Conservation (phyloP, 2,113 vertebrate genomes). For the Tachysurus vachellii region DNA sequence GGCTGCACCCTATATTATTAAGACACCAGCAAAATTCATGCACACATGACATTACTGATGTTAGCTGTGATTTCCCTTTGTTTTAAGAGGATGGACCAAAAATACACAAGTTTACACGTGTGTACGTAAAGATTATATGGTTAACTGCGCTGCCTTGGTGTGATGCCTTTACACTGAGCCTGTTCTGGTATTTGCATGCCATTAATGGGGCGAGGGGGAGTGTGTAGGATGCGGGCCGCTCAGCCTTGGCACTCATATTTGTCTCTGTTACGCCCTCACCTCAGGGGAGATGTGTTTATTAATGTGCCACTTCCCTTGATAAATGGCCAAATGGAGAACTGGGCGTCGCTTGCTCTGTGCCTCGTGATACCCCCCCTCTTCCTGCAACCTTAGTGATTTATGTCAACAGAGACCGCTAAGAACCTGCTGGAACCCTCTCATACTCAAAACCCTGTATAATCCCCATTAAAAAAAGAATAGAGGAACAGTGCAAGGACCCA, state of each 20-base stretch:
- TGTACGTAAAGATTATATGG: background rate
- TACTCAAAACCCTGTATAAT: conserved; percentile 9
- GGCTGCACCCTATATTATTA: conserved; percentile 8
- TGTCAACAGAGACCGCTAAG: conserved; percentile 53
- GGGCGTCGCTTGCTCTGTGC: conserved; percentile 77
- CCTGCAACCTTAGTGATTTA: conserved; percentile 66
- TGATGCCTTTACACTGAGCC: background rate
- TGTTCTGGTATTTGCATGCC: conserved; percentile 67
- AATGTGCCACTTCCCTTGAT: conserved; percentile 89
- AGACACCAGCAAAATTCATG: background rate
- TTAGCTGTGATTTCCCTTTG: background rate
- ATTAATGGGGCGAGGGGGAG: conserved; percentile 65
- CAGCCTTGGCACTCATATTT: conserved; percentile 83
- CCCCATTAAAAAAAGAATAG: background rate
- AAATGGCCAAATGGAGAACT: conserved; percentile 90
- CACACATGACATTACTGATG: background rate
- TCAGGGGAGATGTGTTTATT: conserved; percentile 93
- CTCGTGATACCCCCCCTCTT: conserved; percentile 41
- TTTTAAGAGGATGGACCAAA: background rate
- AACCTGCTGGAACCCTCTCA: background rate
- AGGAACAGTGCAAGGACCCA: background rate
- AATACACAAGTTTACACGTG: background rate
- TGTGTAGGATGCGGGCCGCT: conserved; percentile 73
- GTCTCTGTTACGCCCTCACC: conserved; percentile 86
- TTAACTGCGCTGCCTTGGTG: background rate